phyloP scores from a whole-genome alignment of 2,797 vertebrate species.

The Pempheris klunzingeri region DNA sequence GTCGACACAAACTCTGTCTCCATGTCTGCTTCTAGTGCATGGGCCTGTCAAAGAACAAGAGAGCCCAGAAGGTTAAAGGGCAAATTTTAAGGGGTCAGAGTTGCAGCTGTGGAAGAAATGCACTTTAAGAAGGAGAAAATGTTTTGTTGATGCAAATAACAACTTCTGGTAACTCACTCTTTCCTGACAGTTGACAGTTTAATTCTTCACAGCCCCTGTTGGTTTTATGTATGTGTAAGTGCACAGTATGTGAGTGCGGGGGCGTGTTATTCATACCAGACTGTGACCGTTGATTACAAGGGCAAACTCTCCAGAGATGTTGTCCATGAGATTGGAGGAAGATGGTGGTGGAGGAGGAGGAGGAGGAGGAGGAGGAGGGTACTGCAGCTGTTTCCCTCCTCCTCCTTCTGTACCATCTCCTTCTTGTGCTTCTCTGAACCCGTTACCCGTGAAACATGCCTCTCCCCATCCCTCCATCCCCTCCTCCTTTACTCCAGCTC shows the following conservation, averaged over 20 bases:
- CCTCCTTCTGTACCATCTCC: slow-evolving; percentile 28
- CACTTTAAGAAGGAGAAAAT: background rate
- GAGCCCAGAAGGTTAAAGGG: background rate
- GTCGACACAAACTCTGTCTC: slow-evolving; percentile 92
- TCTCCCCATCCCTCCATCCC: slow-evolving; percentile 72
- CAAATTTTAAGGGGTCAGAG: background rate
- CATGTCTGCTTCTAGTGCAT: slow-evolving; percentile 95
- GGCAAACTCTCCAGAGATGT: slow-evolving; percentile 92
- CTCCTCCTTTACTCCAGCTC: slow-evolving; percentile 76
- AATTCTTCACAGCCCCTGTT: background rate
- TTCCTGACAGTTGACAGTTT: slow-evolving; percentile 42
- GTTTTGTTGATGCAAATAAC: slow-evolving; percentile 1
- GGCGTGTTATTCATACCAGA: slow-evolving; percentile 84
- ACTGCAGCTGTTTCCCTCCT: slow-evolving; percentile 63
- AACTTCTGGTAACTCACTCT: slow-evolving; percentile 3
- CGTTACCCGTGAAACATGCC: slow-evolving; percentile 69
- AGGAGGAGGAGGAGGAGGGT: slow-evolving; percentile 31
- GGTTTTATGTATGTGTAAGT: slow-evolving; percentile 3
- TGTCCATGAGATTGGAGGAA: slow-evolving; percentile 87
- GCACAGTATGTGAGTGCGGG: background rate
- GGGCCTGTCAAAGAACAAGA: slow-evolving; percentile 84
- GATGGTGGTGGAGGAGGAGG: slow-evolving; percentile 32
- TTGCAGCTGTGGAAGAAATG: slow-evolving; percentile 3
- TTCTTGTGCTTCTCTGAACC: slow-evolving; percentile 60
- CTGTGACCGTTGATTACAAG: slow-evolving; percentile 94